Evolutionary conservation across 2,113 vertebrate genomes (phyloP).

Genomic region (Clarias gariepinus): DNA sequence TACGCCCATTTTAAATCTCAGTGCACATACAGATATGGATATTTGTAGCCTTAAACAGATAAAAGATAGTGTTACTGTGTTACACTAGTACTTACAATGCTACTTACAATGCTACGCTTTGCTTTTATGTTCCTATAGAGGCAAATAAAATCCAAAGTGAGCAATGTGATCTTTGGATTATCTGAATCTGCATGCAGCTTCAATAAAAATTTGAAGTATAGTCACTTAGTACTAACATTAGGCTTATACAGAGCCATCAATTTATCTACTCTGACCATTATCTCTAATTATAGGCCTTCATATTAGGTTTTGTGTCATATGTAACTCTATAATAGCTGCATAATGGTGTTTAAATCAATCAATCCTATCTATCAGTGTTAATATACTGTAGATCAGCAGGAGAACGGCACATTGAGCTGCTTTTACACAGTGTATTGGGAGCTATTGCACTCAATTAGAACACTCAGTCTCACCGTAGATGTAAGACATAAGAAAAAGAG

Average conservation of each 20-base stretch:
- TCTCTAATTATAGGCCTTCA: neutral
- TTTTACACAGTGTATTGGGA: neutral
- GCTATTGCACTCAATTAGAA: neutral
- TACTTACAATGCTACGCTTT: neutral
- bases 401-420: neutral
- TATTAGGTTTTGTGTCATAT: neutral
- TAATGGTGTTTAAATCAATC: slow-evolving; percentile 13
- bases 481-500: neutral
- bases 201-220: neutral
- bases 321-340: neutral
- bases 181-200: neutral
- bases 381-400: neutral
- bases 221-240: neutral
- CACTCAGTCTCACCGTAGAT: neutral
- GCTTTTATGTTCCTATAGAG: neutral
- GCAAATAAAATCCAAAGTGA: neutral
- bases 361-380: slow-evolving; percentile 6
- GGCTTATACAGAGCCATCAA: neutral
- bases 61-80: neutral
- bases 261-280: neutral
- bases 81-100: neutral
- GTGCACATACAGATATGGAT: no score
- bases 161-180: neutral
- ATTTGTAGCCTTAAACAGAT: neutral
- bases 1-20: neutral